A percentile compares a stretch with the other conserved stretches of the same genome.
These are phyloP conservation scores for Coturnix japonica DNA, from an alignment of 2,113 vertebrate species.

Conservation along the genomic window DNA sequence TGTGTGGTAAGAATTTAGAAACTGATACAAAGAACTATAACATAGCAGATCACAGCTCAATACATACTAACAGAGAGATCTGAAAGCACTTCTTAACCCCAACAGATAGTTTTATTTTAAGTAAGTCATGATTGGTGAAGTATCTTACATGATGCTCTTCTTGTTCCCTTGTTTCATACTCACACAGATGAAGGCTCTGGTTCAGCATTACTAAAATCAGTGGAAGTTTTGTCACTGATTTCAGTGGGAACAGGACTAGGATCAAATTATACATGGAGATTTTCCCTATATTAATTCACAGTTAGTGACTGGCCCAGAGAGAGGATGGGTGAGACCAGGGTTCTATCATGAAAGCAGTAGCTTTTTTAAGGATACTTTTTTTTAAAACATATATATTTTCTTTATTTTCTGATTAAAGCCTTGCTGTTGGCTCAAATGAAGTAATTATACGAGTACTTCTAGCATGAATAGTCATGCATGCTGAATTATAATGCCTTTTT, in stretches of 20 bases:
- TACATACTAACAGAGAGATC: not conserved
- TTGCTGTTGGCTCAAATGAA: conserved; percentile 4
- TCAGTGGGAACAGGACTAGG: not conserved
- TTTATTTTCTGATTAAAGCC: not conserved
- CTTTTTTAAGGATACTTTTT: not conserved
- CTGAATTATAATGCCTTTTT: not conserved
- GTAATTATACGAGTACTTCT: conserved; percentile 12
- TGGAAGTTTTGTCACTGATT: not conserved
- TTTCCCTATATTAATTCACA: not conserved
- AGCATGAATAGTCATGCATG: conserved; percentile 2
- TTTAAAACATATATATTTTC: not conserved
- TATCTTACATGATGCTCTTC: not conserved
- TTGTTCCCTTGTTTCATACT: not conserved
- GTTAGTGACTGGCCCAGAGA: not conserved
- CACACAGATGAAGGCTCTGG: not conserved
- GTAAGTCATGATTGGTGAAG: not conserved
- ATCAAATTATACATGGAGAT: not conserved
- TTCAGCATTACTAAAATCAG: not conserved
- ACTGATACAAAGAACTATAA: not conserved
- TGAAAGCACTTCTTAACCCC: not conserved
- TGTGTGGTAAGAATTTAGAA: not conserved
- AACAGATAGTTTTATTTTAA: not conserved
- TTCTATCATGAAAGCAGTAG: not conserved
- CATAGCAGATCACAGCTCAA: not conserved
- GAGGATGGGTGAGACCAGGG: not conserved